Percentiles rank a stretch among this genome's conserved stretches.
Evolutionary conservation across 2,888 invertebrate genomes (phyloP).

Genomic region (Dugesia japonica): DNA sequence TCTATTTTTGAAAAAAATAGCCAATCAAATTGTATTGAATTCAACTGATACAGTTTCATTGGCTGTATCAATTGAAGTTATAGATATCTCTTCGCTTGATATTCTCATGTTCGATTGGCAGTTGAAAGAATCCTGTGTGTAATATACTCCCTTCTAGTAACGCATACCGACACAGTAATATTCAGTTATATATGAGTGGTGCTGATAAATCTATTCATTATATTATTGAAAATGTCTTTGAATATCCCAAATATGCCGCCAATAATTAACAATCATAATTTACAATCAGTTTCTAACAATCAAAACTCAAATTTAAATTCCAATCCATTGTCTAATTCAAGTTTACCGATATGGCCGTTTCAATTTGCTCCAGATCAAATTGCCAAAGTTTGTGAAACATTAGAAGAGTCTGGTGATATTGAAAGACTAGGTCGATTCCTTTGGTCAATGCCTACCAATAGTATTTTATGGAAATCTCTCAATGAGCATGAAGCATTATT

Average conservation of each 20-base stretch:
- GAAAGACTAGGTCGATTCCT: conserved; percentile 62
- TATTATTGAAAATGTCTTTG: conserved; percentile 11
- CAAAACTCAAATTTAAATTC: not conserved
- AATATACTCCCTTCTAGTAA: conserved; percentile 4
- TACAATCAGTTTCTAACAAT: not conserved
- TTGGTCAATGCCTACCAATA: conserved; percentile 68
- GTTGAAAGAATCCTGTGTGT: conserved; percentile 11
- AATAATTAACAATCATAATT: not conserved
- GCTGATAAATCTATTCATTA: conserved; percentile 16
- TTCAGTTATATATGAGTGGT: conserved; percentile 16
- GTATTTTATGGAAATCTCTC: conserved; percentile 64
- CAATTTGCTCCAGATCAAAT: conserved; percentile 32
- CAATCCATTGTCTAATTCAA: not conserved
- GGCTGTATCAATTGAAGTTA: not conserved
- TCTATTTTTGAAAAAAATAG: not conserved
- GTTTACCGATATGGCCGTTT: not conserved
- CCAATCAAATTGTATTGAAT: not conserved
- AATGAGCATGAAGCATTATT: conserved; percentile 73
- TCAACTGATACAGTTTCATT: not conserved
- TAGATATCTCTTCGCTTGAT: conserved; percentile 11
- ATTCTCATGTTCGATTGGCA: conserved; percentile 20
- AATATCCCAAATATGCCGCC: conserved; percentile 20
- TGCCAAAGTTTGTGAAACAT: conserved; percentile 44
- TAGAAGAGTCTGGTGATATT: conserved; percentile 52
- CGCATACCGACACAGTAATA: conserved; percentile 10